phyloP scores from a whole-genome alignment of 2,797 vertebrate genomes.

The Propithecus perrieri region DNA sequence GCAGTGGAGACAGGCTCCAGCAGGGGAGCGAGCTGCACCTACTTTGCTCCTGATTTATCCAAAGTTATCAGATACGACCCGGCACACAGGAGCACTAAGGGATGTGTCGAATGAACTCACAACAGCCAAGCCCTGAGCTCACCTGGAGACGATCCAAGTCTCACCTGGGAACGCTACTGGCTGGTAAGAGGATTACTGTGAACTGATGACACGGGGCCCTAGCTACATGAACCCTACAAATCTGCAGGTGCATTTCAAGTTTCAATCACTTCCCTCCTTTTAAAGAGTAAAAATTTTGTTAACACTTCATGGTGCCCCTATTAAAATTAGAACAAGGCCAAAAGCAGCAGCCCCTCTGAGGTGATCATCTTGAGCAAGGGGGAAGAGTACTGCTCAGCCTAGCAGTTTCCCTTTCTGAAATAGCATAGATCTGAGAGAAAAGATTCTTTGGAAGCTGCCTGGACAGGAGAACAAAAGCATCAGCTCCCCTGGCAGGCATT shows the following conservation, averaged over 20 bases:
- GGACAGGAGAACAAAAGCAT: not conserved
- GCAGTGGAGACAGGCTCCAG: too few relatives aligned
- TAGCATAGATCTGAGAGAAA: not conserved
- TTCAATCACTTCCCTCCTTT: not conserved
- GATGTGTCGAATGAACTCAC: fast-evolving
- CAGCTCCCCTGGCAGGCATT: not conserved
- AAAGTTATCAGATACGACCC: not conserved
- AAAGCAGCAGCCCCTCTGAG: not conserved
- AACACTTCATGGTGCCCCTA: not conserved
- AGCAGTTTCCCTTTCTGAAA: not conserved
- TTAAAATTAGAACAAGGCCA: not conserved
- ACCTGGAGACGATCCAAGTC: fast-evolving
- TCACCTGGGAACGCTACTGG: fast-evolving
- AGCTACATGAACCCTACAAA: not conserved
- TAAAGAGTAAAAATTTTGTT: not conserved
- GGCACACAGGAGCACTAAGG: not conserved
- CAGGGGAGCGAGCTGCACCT: too few relatives aligned
- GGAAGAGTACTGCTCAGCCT: not conserved
- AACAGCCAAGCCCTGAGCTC: not conserved
- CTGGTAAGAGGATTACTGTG: too few relatives aligned
- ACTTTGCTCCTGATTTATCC: not conserved
- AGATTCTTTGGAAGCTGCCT: not conserved
- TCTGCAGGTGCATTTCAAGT: not conserved
- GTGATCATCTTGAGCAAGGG: not conserved
- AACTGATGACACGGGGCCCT: not conserved